A percentile compares a stretch with the other conserved stretches of the same genome.
phyloP scores from a whole-genome alignment of 2,113 vertebrate genomes.

The Cottus gobio region DNA sequence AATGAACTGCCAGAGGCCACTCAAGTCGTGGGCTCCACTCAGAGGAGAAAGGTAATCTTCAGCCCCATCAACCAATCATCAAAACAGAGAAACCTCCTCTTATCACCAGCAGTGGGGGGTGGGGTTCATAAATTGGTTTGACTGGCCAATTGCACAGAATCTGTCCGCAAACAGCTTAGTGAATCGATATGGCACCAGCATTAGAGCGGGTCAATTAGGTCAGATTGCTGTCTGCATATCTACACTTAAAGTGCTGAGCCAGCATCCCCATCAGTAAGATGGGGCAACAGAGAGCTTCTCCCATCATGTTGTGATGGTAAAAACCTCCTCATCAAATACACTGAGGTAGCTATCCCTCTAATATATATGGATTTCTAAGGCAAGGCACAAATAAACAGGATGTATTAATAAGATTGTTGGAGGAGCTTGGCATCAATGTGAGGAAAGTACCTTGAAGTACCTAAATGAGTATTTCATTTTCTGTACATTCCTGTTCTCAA shows the following conservation, averaged over 20 bases:
- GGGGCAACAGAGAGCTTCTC: not conserved
- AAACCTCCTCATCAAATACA: not conserved
- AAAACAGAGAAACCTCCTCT: conserved; percentile 30
- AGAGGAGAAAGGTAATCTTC: conserved; percentile 41
- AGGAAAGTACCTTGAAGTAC: not conserved
- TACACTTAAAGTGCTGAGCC: conserved; percentile 41
- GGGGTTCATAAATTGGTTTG: conserved; percentile 52
- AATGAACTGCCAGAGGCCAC: conserved; percentile 33
- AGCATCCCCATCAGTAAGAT: not conserved
- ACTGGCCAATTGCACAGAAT: conserved; percentile 55
- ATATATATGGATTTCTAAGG: not conserved
- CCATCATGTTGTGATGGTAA: not conserved
- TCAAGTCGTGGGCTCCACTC: conserved; percentile 13
- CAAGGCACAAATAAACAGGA: not conserved
- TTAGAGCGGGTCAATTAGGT: conserved; percentile 47
- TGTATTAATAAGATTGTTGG: not conserved
- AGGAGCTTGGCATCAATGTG: not conserved
- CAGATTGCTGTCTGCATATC: conserved; percentile 49
- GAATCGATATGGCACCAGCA: conserved; percentile 56
- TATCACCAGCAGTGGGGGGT: conserved; percentile 25
- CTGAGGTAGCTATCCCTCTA: not conserved
- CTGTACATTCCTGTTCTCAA: not conserved
- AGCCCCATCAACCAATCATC: conserved; percentile 42
- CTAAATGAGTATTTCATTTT: no score
- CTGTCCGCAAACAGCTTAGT: conserved; percentile 54